Percentiles rank a stretch among this genome's conserved stretches.
phyloP scores from a whole-genome alignment of 2,888 invertebrate genomes.

The Idaea dimidiata region DNA sequence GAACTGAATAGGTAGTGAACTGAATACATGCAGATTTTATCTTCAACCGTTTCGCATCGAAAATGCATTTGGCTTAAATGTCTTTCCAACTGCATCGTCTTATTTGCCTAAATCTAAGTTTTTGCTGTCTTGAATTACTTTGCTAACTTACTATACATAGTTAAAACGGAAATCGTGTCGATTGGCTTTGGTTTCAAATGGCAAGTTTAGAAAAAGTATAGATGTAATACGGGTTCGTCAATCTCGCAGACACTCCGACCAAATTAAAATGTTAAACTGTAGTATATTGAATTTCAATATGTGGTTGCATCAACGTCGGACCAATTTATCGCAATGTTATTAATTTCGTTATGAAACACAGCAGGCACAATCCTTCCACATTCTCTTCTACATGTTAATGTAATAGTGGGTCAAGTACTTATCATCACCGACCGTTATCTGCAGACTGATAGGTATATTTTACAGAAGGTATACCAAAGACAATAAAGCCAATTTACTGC shows the following conservation, averaged over 20 bases:
- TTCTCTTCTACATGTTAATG: constrained; percentile 26
- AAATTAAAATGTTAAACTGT: not conserved
- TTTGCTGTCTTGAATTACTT: not conserved
- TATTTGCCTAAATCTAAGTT: constrained; percentile 1
- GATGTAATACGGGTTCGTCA: not conserved
- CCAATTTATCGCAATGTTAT: constrained; percentile 4
- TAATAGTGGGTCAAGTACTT: constrained; percentile 35
- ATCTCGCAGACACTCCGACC: not conserved
- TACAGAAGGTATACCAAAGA: constrained; percentile 16
- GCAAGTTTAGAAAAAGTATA: not conserved
- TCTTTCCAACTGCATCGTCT: not conserved
- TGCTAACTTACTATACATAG: not conserved
- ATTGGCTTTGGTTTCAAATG: not conserved
- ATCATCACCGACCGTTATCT: constrained; percentile 31
- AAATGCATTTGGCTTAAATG: constrained; percentile 12
- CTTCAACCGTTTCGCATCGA: constrained; percentile 16
- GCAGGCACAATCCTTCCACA: constrained; percentile 15
- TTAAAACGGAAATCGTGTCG: not conserved
- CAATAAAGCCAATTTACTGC: too few relatives aligned
- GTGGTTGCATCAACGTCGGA: not conserved
- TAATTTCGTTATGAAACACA: constrained; percentile 14
- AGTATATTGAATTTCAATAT: constrained; percentile 5
- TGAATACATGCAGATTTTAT: constrained; percentile 16
- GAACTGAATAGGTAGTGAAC: constrained; percentile 10
- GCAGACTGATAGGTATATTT: constrained; percentile 11